A percentile compares a stretch with the other conserved stretches of the same genome.
Evolutionary conservation across 2,888 invertebrate genomes (phyloP).

Genomic region (Diplolepis rosae): DNA sequence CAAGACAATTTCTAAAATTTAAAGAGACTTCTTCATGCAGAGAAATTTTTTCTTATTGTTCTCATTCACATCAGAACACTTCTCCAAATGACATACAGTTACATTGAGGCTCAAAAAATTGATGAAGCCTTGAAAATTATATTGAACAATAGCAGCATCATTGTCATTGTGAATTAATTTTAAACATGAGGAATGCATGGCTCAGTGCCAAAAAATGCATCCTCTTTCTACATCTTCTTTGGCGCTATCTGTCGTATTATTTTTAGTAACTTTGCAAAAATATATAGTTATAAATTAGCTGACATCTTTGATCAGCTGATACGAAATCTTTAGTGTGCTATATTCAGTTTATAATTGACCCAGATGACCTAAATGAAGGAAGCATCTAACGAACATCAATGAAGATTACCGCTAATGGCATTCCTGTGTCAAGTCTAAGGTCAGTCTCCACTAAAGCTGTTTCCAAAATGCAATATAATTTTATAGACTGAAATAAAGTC

Average conservation of each 20-base stretch:
- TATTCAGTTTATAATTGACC: background rate
- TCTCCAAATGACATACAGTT: too few relatives aligned
- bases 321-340: conserved; percentile 28
- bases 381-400: background rate
- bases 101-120: too few relatives aligned
- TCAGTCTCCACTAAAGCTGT: background rate
- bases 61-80: too few relatives aligned
- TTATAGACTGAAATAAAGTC: conserved; percentile 29
- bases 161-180: background rate
- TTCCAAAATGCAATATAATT: conserved; percentile 24
- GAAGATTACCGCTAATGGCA: conserved; percentile 5
- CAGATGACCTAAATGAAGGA: conserved; percentile 4
- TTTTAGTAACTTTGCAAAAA: conserved; percentile 21
- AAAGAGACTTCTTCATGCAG: too few relatives aligned
- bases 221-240: conserved; percentile 13
- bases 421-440: background rate
- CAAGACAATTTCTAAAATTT: too few relatives aligned
- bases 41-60: too few relatives aligned
- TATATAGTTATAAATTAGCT: background rate
- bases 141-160: background rate
- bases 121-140: background rate
- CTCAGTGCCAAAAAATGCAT: conserved; percentile 17
- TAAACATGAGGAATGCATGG: conserved; percentile 6
- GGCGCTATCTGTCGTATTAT: conserved; percentile 17
- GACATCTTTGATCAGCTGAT: background rate